Base-by-base conservation (phyloP, 1,140 invertebrate genomes). In the Macrobrachium rosenbergii region DNA sequence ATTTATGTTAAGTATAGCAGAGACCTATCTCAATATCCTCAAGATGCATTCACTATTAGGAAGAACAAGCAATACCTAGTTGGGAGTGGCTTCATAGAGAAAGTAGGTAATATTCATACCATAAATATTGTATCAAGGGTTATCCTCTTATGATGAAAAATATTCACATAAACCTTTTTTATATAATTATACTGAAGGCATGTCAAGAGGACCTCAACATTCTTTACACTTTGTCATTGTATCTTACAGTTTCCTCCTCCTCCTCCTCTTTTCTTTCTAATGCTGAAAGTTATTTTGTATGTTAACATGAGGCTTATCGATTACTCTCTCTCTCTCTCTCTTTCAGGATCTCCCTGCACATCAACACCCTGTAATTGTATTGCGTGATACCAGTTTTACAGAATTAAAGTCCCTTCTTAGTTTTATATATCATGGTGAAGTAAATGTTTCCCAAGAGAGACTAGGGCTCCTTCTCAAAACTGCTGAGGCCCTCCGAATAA, bases 391-490 rank as follows among this genome's bases (percentile, higher is more conserved):
- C 83, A 90, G 89, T 72, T 90, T 90, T 87, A 67, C 84, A 79
- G 90, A 90, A 77, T 88, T 90, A 75, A 89, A 90, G 83, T 87
- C 86, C 76, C 73, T 89, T 28, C 77, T 89, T 64, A 87, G 87
- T 63, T 90, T 90, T 83, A 90, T 90, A 87, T 90, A 90, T 83
- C 90, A 90, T 84, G 88, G 90, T 43, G 88, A 90, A 88, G 88
- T 89, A 28, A 88, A 89, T 77, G 88, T 90, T 43, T 88, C 89
- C 28, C 86, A 88, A 85, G 89, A 89, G 69, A 93, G 94, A 87
- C 91, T 95, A 62, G 92, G 93, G 11, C 94, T 93, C 89, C 94
- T 95, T 90, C 92, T 95, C 80, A 94, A 94, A 80, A 94, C 94
- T 62, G 94, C 94, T 59, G 94, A 95, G 89, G 92, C 94, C 11